phyloP scores from a whole-genome alignment of 2,797 vertebrate species.

The Natrix natrix region DNA sequence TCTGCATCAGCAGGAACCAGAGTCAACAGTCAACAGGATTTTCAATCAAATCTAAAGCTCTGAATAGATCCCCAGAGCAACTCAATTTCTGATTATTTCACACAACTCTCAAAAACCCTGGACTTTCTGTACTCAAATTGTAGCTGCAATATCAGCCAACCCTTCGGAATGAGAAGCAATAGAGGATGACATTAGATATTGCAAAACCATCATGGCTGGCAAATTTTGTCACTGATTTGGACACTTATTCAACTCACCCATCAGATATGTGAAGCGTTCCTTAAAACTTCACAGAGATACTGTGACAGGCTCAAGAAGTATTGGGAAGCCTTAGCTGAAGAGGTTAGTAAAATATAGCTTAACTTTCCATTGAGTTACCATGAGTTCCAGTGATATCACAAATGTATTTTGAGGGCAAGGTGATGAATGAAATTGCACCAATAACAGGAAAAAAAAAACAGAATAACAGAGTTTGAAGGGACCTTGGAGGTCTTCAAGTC shows the following conservation, averaged over 20 bases:
- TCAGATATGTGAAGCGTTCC: background rate
- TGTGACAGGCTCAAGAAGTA: background rate
- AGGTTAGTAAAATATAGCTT: background rate
- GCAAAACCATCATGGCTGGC: background rate
- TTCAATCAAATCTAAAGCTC: background rate
- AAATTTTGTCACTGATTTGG: constrained; percentile 4
- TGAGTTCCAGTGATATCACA: background rate
- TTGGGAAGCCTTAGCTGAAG: background rate
- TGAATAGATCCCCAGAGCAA: background rate
- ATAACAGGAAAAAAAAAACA: background rate
- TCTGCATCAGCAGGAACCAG: background rate
- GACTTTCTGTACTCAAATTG: background rate
- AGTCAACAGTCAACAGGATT: background rate
- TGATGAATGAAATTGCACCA: background rate
- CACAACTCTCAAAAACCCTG: background rate
- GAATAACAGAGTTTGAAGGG: background rate
- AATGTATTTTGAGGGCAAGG: background rate
- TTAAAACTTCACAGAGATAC: background rate
- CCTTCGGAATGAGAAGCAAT: background rate
- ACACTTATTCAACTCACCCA: background rate
- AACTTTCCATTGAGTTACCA: background rate
- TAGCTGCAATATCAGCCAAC: background rate
- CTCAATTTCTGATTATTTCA: background rate
- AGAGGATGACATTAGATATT: background rate
- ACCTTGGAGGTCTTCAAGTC: background rate